Evolutionary conservation across 2,113 vertebrate genomes (phyloP).

Genomic region (Chrysochloris asiatica): DNA sequence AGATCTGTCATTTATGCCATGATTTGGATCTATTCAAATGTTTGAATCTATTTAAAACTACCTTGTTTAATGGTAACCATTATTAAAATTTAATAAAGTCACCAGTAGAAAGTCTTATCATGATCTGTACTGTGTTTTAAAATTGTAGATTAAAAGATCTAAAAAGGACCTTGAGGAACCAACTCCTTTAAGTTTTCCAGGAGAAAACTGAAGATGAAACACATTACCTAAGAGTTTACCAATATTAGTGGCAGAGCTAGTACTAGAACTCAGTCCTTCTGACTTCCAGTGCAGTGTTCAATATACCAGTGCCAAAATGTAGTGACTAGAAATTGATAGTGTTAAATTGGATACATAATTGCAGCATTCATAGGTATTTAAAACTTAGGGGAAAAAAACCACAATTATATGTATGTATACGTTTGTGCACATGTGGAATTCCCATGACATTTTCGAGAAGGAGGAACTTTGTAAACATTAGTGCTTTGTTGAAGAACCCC

Average conservation of each 20-base stretch:
- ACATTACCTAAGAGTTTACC: background rate
- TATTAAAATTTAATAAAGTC: background rate
- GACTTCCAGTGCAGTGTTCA: background rate
- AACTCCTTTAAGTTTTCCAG: background rate
- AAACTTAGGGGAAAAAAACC: background rate
- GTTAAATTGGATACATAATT: background rate
- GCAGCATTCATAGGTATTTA: background rate
- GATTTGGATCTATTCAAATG: too few relatives aligned
- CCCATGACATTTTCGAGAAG: background rate
- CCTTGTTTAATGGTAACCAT: background rate
- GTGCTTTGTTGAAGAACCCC: background rate
- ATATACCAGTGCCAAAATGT: background rate
- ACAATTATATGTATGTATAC: background rate
- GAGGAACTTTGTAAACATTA: background rate
- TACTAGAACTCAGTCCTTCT: background rate
- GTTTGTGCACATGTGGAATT: background rate
- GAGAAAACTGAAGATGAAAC: background rate
- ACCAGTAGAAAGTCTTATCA: background rate
- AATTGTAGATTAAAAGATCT: background rate
- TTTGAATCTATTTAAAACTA: slow-evolving; percentile 18
- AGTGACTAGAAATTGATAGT: background rate
- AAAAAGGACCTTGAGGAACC: background rate
- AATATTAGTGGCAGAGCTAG: background rate
- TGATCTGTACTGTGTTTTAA: background rate
- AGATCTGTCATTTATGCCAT: background rate